Evolutionary conservation across 2,113 vertebrate genomes (phyloP), one percentile per base, ranked within the genome.

Genomic region (Catharus minimus): DNA sequence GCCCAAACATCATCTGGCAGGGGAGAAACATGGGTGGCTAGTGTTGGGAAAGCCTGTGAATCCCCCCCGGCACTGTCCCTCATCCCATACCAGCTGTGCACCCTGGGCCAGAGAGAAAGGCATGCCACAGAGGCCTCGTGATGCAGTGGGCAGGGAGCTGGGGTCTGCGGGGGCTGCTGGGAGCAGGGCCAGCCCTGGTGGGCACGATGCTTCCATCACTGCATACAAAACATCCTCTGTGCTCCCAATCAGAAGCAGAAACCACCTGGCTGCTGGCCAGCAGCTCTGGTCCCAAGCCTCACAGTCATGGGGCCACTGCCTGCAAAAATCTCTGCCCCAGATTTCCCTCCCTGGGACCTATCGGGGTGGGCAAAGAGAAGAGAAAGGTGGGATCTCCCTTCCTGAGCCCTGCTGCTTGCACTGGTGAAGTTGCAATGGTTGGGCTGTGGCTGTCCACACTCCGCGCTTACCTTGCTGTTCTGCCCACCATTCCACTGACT

Each of bases 61-160:
- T n/a, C n/a, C 38, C 38, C 38, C 0, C 0, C 1, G 0, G 17
- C 26, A n/a, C 19, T 3, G 0, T 46, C 19, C 6, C 33, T 50
- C 9, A 1, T 32, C 36, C 67, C 39, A 23, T 1, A 0, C 27
- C 30, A 58, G 38, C 66, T 46, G 12, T 18, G 3, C 7, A 4
- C 15, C 14, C 27, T 8, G 38, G 8, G 33, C 41, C 3, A 0
- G 36, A 55, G 33, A 30, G 32, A 39, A 75, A 24, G 11, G 11
- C 0, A 0, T 49, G 16, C 19, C 41, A 47, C 1, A 2, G 39
- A 16, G 52, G 16, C 9, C 50, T 58, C 1, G 0, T 68, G 71
- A 56, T 3, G 10, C 36, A 19, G 44, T 6, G 7, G 21, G 36
- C 9, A 17, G 49, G 30, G 47, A 66, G 19, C 14, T 0, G 3